phyloP scores from a whole-genome alignment of 2,888 invertebrate genomes.

The Reticulitermes lucifugus region DNA sequence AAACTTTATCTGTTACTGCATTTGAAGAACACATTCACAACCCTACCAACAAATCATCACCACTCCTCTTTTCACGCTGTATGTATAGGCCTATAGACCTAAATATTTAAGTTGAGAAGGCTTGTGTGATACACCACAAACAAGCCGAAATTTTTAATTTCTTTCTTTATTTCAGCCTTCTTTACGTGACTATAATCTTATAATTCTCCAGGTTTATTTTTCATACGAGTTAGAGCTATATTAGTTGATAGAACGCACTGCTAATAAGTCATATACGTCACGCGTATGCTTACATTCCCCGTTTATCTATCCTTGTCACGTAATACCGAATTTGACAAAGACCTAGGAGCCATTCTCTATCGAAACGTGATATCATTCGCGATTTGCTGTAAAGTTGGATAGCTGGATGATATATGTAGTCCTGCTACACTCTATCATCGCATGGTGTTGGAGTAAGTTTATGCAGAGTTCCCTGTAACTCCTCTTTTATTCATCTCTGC shows the following conservation, averaged over 20 bases:
- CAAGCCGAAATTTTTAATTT: too few species aligned
- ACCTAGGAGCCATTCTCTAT: neutral
- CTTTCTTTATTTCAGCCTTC: too few species aligned
- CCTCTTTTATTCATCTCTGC: constrained; percentile 12
- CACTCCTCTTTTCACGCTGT: too few species aligned
- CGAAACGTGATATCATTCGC: neutral
- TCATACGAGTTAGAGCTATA: neutral
- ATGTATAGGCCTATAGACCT: too few species aligned
- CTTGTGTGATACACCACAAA: too few species aligned
- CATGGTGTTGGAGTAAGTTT: neutral
- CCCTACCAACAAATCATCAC: too few species aligned
- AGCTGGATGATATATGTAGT: neutral
- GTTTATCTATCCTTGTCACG: constrained; percentile 10
- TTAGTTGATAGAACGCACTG: neutral
- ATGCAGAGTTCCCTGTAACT: neutral
- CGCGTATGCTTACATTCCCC: neutral
- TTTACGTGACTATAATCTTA: too few species aligned
- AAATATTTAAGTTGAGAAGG: too few species aligned
- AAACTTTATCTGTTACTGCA: too few species aligned
- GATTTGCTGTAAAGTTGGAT: neutral
- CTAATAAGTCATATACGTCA: neutral
- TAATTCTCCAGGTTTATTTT: too few species aligned
- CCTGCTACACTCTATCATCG: neutral
- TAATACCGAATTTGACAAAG: constrained; percentile 6
- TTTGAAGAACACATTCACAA: too few species aligned